Base-by-base conservation (phyloP, 2,797 vertebrate genomes). In the Diplodus sargus region DNA sequence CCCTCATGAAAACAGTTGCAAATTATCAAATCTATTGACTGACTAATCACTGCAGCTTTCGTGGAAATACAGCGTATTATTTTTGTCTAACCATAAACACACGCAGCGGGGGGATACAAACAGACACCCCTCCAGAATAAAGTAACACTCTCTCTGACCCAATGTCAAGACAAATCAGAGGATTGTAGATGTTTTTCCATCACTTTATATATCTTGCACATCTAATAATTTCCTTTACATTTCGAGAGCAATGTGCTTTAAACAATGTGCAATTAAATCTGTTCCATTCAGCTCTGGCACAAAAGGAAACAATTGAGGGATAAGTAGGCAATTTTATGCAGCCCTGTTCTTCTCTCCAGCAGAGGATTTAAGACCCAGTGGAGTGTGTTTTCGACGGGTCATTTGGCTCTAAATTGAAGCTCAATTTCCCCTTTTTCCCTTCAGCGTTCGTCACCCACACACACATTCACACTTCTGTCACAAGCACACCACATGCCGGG, bases 341-440 rank as follows among this genome's bases (percentile, higher is more conserved):
- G 58, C 65, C 28, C 15, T 80, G 78, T 77, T 60, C 42, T 69
- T 53, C 28, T 66, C 20, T 59, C 25, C 58, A 58, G 23, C 76
- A 53, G 52, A 74, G 57, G 67, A 86, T 68, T 78, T 66, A 75
- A 78, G n/a, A 60, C 28, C 28, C 49, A 69, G 47, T 30, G 51
- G 66, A 84, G 70, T 30, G 63, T 59, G 60, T 60, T 39, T 70
- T 42, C 23, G 64, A 52, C 7, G 22, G 70, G 49, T 68, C 69
- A 59, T 45, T 66, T 78, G 76, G 59, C 73, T 78, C 59, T 42
- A 30, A 85, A 86, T 63, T 74, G 43, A 70, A 77, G n/a, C 63
- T 76, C 22, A 22, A 23, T 79, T 84, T 78, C 49, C 34, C 70
- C 39, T 25, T 22, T 28, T 47, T 17, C 53, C 49, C 43, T 60